Evolutionary conservation across 2,113 vertebrate genomes (phyloP).

Genomic region (Atlantisia rogersi): DNA sequence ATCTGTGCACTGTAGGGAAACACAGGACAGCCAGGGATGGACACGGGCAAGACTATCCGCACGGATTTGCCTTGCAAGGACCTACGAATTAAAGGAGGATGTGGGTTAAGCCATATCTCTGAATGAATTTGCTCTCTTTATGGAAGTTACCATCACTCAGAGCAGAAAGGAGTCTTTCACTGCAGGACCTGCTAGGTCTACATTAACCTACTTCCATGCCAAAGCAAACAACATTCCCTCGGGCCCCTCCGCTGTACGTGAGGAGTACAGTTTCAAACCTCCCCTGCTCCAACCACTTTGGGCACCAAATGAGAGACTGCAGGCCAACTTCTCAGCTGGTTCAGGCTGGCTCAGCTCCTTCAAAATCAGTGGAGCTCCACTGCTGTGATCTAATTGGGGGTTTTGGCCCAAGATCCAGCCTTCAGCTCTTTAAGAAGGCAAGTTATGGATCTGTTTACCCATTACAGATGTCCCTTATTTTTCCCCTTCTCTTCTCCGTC

Average conservation of each 20-base stretch:
- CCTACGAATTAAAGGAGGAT: not conserved
- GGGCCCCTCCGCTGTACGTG: not conserved
- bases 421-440: not conserved
- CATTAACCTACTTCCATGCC: not conserved
- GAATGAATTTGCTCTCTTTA: constrained; percentile 30
- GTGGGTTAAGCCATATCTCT: not conserved
- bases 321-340: not conserved
- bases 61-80: not conserved
- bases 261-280: constrained; percentile 51
- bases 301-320: not conserved
- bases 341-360: not conserved
- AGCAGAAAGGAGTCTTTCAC: constrained; percentile 57
- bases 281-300: not conserved
- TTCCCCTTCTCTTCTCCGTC: not conserved
- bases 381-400: not conserved
- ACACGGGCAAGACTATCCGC: not conserved
- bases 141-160: not conserved
- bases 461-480: not conserved
- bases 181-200: constrained; percentile 5
- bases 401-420: not conserved
- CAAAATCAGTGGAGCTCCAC: not conserved
- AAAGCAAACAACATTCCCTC: constrained; percentile 50
- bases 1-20: not conserved
- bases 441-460: not conserved
- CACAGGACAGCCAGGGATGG: not conserved